Base-by-base conservation (phyloP, 92 coral and sea anemone species). In the Metridium senile region DNA sequence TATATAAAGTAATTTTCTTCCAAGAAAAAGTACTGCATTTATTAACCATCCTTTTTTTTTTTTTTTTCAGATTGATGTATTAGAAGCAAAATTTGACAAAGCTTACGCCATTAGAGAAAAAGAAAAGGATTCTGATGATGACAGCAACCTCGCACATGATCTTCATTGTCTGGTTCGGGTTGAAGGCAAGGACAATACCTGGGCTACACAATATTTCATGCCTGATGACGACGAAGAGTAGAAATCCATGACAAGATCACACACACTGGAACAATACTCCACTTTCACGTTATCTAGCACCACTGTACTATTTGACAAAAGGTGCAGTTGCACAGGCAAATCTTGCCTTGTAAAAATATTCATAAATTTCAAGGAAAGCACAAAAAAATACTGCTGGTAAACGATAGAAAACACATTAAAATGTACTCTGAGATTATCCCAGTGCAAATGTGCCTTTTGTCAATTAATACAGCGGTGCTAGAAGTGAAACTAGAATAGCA, bases 191-290 rank as follows among this genome's bases (percentile, higher is more conserved):
- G 87, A 85, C 8, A 90, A 87, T 20, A 76, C 85, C 18, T 91
- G 97, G 97, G 93, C 97, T 26, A 91, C 93, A 47, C 97, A 87
- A 34, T 91, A 91, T 74, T 91, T 91, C 81, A 87, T 75, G 86
- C 97, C 93, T 45, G 97, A 91, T 17, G 97, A 91, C 32, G 90
- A 86, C 79, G 81, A 68, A 23, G 35, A 21, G 9, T 1, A 25
- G 0, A 28, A 17, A 33, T 30, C 32, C 52, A 33, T 33, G 28
- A 13, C 31, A 23, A 39, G 6, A 13, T 39, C 49, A 4, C 49
- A 39, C 49, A 39, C 8, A 39, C 49, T 39, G 6, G 49, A 13
- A 39, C 49, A 39, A 39, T 39, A 39, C 6, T 39, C 49, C n/a
- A n/a, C n/a, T n/a, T n/a, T n/a, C n/a, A n/a, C n/a, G n/a, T n/a